These are phyloP conservation scores for Echinometra lucunter DNA, from an alignment of 53 echinoderm and acorn worm genomes.

Conservation along the genomic window DNA sequence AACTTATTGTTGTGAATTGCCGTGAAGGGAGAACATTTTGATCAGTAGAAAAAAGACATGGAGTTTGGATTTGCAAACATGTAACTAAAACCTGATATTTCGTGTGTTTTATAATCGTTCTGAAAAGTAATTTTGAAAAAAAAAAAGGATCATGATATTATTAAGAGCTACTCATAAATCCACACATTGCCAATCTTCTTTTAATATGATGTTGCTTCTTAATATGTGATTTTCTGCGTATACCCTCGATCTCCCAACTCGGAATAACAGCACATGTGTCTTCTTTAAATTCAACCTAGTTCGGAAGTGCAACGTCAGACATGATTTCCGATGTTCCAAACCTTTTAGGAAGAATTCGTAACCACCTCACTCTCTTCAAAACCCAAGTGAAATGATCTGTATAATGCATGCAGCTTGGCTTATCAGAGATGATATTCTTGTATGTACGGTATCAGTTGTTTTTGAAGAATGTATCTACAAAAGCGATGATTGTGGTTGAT, in stretches of 20 bases:
- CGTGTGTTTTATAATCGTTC: too few relatives aligned
- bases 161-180: too few relatives aligned
- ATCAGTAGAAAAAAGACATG: too few relatives aligned
- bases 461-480: neutral
- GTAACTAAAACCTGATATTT: too few relatives aligned
- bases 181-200: too few relatives aligned
- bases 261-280: neutral
- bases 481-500: neutral
- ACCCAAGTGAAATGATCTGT: slow-evolving; percentile 24
- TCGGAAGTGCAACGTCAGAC: slow-evolving; percentile 31
- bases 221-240: too few relatives aligned
- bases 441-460: neutral
- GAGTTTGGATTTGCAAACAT: too few relatives aligned
- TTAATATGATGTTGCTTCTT: too few relatives aligned
- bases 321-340: slow-evolving; percentile 12
- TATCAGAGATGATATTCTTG: neutral
- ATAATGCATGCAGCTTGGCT: neutral
- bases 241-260: neutral
- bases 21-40: too few relatives aligned
- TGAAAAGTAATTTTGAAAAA: too few relatives aligned
- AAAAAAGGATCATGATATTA: too few relatives aligned
- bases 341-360: slow-evolving; percentile 7
- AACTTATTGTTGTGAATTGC: too few relatives aligned
- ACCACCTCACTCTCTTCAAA: neutral
- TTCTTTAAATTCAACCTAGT: slow-evolving; percentile 18